phyloP scores from a whole-genome alignment of 92 coral and sea anemone genomes.

The Chrysogorgia sp. region DNA sequence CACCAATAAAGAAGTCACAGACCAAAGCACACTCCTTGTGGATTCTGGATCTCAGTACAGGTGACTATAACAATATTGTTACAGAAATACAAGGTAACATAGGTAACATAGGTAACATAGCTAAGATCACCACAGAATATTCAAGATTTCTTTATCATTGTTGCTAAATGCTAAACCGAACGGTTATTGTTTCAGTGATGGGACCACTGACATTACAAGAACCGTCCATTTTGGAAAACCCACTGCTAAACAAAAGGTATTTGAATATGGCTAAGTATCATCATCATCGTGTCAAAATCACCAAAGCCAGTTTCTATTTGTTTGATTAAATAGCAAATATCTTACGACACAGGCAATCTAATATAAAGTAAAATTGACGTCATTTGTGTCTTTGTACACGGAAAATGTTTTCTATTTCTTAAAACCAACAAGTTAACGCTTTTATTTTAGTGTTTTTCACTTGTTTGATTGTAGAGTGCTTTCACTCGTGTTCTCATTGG shows the following conservation, averaged over 20 bases:
- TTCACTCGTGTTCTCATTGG: constrained; percentile 92
- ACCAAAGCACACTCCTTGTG: constrained; percentile 68
- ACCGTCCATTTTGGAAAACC: constrained; percentile 91
- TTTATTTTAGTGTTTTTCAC: not conserved
- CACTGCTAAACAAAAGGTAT: constrained; percentile 73
- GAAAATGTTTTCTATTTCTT: no score
- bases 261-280: no score
- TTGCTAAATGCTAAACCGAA: constrained; percentile 28
- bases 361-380: no score
- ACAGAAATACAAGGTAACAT: no score
- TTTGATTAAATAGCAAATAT: no score
- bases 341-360: no score
- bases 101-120: no score
- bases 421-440: not conserved
- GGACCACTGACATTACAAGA: constrained; percentile 85
- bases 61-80: constrained; percentile 58
- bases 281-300: no score
- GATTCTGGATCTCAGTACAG: constrained; percentile 82
- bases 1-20: constrained; percentile 62
- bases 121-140: no score
- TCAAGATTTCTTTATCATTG: constrained; percentile 29
- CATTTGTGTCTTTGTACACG: no score
- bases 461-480: constrained; percentile 66
- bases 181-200: constrained; percentile 63
- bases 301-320: no score